These are phyloP conservation scores for Ricordea florida DNA, from an alignment of 92 coral and sea anemone genomes.

Conservation along the genomic window DNA sequence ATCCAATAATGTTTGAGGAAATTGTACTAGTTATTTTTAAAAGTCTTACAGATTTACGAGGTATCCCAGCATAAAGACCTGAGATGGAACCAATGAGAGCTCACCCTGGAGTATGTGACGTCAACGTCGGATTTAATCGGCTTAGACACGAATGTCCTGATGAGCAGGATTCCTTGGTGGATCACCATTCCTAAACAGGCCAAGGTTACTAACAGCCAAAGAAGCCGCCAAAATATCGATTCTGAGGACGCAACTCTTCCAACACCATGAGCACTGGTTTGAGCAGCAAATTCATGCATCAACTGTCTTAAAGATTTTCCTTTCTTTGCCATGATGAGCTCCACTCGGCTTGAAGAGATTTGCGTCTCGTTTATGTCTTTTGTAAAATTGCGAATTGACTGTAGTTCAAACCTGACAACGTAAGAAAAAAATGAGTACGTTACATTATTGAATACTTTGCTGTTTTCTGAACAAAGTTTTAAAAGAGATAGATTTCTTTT, in stretches of 20 bases:
- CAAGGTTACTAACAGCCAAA: slow-evolving; percentile 60
- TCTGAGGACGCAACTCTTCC: slow-evolving; percentile 51
- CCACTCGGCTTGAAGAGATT: background rate
- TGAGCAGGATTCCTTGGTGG: slow-evolving; percentile 39
- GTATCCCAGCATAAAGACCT: too few relatives aligned
- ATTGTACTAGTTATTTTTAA: too few relatives aligned
- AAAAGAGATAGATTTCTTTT: too few relatives aligned
- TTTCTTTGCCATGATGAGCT: slow-evolving; percentile 5
- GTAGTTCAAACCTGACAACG: too few relatives aligned
- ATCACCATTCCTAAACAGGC: slow-evolving; percentile 60
- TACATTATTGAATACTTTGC: too few relatives aligned
- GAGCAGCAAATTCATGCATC: slow-evolving; percentile 68
- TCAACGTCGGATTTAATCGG: slow-evolving; percentile 57
- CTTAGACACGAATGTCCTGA: slow-evolving; percentile 27
- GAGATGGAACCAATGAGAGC: too few relatives aligned
- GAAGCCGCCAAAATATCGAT: slow-evolving; percentile 55
- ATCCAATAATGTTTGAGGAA: too few relatives aligned
- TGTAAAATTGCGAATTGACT: too few relatives aligned
- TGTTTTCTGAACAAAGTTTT: too few relatives aligned
- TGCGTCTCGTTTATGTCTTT: background rate
- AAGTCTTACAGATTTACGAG: too few relatives aligned
- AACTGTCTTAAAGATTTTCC: slow-evolving; percentile 16
- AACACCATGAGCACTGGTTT: slow-evolving; percentile 75
- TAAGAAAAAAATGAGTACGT: too few relatives aligned
- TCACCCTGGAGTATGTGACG: slow-evolving; percentile 59